phyloP scores from a whole-genome alignment of 2,888 invertebrate species.

The Drosophila setosimentum region DNA sequence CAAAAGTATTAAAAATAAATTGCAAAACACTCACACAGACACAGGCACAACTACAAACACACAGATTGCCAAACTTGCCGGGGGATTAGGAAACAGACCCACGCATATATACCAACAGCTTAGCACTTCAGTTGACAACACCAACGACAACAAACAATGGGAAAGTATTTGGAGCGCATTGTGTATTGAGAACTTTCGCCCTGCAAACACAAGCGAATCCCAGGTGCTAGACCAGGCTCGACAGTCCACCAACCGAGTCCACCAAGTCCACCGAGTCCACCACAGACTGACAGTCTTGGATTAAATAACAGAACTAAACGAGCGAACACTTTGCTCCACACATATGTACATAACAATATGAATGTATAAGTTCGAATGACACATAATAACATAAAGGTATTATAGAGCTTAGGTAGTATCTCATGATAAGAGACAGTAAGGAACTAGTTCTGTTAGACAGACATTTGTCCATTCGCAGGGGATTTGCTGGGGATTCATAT shows the following conservation, averaged over 20 bases:
- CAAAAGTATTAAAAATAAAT: conserved; percentile 48
- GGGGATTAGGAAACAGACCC: not conserved
- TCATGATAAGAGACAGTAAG: conserved; percentile 1
- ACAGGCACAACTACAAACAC: not conserved
- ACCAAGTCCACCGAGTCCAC: not conserved
- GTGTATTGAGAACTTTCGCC: conserved; percentile 37
- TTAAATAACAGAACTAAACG: conserved; percentile 31
- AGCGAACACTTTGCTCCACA: conserved; percentile 13
- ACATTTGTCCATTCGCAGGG: not conserved
- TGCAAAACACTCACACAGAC: conserved; percentile 23
- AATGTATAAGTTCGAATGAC: conserved; percentile 10
- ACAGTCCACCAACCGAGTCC: not conserved
- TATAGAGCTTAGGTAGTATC: conserved; percentile 33
- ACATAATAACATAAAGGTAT: conserved; percentile 32
- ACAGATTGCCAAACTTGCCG: not conserved
- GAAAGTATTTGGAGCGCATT: conserved; percentile 37
- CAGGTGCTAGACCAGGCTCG: conserved; percentile 2
- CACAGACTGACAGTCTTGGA: conserved; percentile 13
- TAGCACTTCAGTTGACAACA: conserved; percentile 19
- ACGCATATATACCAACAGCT: not conserved
- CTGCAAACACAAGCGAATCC: conserved; percentile 6
- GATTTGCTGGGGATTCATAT: not conserved
- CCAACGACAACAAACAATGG: conserved; percentile 22
- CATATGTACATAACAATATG: not conserved
- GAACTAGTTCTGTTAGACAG: no score